phyloP scores from a whole-genome alignment of 2,888 invertebrate genomes.

The Bellardia pandia region DNA sequence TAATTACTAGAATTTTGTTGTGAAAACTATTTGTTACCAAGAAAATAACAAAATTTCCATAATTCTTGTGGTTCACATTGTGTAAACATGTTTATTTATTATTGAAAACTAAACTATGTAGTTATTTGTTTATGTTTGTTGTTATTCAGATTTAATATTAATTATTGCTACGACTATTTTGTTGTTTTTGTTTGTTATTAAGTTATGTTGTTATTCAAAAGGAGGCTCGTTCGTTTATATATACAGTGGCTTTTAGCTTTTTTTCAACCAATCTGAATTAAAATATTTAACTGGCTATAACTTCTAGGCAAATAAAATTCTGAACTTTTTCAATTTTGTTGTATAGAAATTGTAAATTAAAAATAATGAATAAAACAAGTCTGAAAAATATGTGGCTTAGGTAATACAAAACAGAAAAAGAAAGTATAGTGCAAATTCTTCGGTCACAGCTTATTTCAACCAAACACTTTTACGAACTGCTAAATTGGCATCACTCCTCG shows the following conservation, averaged over 20 bases:
- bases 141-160: conserved; percentile 12
- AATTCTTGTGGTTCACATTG: conserved; percentile 42
- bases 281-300: no score
- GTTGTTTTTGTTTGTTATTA: conserved; percentile 12
- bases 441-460: no score
- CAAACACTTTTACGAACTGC: no score
- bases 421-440: no score
- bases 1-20: conserved; percentile 9
- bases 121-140: conserved; percentile 33
- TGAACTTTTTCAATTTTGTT: no score
- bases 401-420: no score
- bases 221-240: conserved; percentile 66
- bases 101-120: not conserved
- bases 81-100: conserved; percentile 66
- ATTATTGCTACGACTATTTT: conserved; percentile 5
- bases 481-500: no score
- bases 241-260: not conserved
- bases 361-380: no score
- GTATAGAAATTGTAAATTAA: no score
- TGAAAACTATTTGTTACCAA: conserved; percentile 1
- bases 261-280: no score
- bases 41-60: conserved; percentile 44
- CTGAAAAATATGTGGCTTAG: no score
- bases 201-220: not conserved
- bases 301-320: no score